Percentiles rank a stretch among this genome's conserved stretches.
Evolutionary conservation across 2,888 invertebrate species (phyloP).

Genomic region (Rhimphoctona megacephalus): DNA sequence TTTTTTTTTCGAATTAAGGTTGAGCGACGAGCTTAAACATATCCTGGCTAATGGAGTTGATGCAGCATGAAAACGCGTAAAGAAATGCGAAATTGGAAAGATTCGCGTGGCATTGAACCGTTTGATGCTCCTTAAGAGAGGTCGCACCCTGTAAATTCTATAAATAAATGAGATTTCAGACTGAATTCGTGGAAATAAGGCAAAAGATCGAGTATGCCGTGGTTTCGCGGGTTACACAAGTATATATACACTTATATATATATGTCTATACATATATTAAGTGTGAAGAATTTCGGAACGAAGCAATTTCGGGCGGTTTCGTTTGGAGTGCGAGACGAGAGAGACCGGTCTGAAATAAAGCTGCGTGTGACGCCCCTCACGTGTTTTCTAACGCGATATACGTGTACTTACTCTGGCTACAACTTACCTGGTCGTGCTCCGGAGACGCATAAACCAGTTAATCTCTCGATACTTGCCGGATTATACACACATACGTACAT

Average conservation of each 20-base stretch:
- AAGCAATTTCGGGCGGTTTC: slow-evolving; percentile 59
- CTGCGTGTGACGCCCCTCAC: slow-evolving; percentile 46
- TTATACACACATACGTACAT: slow-evolving; percentile 4
- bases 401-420: slow-evolving; percentile 8
- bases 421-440: slow-evolving; percentile 53
- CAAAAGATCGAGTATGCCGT: slow-evolving; percentile 21
- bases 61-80: not conserved
- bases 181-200: slow-evolving; percentile 68
- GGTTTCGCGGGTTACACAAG: slow-evolving; percentile 13
- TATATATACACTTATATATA: not conserved
- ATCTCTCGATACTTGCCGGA: slow-evolving; percentile 54
- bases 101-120: slow-evolving; percentile 44
- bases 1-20: not conserved
- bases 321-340: slow-evolving; percentile 11
- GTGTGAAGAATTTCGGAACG: slow-evolving; percentile 62
- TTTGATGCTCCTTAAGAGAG: slow-evolving; percentile 42
- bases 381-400: slow-evolving; percentile 53
- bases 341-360: slow-evolving; percentile 59
- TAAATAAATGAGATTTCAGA: slow-evolving; percentile 68
- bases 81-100: slow-evolving; percentile 40
- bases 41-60: slow-evolving; percentile 5
- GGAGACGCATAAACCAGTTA: slow-evolving; percentile 63
- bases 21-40: not conserved
- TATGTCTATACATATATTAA: not conserved
- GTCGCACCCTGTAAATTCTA: slow-evolving; percentile 47